Conservation (phyloP, 2,113 vertebrate species). For the Tragelaphus strepsiceros region DNA sequence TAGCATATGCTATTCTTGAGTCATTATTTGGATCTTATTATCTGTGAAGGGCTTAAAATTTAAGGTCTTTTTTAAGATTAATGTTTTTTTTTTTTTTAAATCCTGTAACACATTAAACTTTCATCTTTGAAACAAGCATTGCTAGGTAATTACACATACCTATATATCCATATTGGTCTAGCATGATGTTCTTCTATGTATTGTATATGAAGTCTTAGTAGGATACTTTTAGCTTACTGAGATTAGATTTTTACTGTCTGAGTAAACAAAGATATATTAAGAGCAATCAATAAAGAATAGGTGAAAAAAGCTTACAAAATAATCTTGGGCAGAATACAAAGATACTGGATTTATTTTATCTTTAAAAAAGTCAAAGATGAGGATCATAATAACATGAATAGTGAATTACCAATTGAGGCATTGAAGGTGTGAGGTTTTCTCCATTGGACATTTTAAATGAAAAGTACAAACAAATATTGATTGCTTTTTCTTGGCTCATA, state of each 20-base stretch:
- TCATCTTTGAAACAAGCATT: not conserved
- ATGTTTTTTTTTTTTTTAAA: not conserved
- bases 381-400: not conserved
- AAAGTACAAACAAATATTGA: not conserved
- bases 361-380: not conserved
- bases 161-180: not conserved
- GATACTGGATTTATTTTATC: not conserved
- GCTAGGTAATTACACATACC: not conserved
- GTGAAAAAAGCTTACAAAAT: not conserved
- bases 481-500: not conserved
- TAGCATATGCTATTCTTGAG: not conserved
- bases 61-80: not conserved
- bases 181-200: not conserved
- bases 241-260: not conserved
- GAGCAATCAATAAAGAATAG: not conserved
- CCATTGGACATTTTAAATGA: not conserved
- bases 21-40: constrained; percentile 14
- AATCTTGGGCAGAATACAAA: not conserved
- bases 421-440: not conserved
- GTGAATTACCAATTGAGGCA: not conserved
- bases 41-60: not conserved
- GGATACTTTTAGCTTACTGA: not conserved
- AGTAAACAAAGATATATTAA: not conserved
- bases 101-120: not conserved
- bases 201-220: not conserved